These are phyloP conservation scores for Xestia ashworthii DNA, from an alignment of 2,888 invertebrate species.

Conservation along the genomic window DNA sequence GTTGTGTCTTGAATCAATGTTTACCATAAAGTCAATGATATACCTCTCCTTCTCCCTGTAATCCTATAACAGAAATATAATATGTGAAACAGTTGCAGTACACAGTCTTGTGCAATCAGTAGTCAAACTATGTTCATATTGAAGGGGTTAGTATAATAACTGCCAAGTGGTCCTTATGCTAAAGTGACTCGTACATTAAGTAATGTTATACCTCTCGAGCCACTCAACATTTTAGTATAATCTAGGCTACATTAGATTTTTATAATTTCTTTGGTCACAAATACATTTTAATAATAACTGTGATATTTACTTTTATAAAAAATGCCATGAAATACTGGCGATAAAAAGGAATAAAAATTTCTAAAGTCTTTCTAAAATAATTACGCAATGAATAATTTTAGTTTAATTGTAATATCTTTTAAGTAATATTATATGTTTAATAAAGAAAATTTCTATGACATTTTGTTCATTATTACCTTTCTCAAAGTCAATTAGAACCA, in stretches of 20 bases:
- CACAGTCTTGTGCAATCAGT: slow-evolving; percentile 77
- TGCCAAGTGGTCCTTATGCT: slow-evolving; percentile 67
- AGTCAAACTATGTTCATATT: slow-evolving; percentile 65
- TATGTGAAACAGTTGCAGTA: slow-evolving; percentile 30
- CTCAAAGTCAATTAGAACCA: not conserved
- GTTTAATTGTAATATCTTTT: slow-evolving; percentile 71
- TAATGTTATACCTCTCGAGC: slow-evolving; percentile 70
- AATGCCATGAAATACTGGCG: slow-evolving; percentile 84
- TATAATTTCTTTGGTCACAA: slow-evolving; percentile 87
- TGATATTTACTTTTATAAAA: slow-evolving; percentile 90
- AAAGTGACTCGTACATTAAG: slow-evolving; percentile 70
- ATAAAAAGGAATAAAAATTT: slow-evolving; percentile 84
- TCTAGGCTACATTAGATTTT: slow-evolving; percentile 72
- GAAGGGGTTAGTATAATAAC: slow-evolving; percentile 59
- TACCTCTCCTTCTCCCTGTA: slow-evolving; percentile 59
- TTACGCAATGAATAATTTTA: slow-evolving; percentile 73
- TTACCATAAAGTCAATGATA: slow-evolving; percentile 61
- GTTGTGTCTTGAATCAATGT: slow-evolving; percentile 72
- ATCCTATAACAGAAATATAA: slow-evolving; percentile 42
- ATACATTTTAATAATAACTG: slow-evolving; percentile 88
- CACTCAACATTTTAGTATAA: slow-evolving; percentile 75
- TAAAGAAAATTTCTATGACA: slow-evolving; percentile 68
- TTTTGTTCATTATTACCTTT: slow-evolving; percentile 41
- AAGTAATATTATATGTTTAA: slow-evolving; percentile 73
- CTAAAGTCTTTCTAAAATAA: slow-evolving; percentile 72